phyloP scores from a whole-genome alignment of 2,797 vertebrate species.

The Phaenicophaeus curvirostris region DNA sequence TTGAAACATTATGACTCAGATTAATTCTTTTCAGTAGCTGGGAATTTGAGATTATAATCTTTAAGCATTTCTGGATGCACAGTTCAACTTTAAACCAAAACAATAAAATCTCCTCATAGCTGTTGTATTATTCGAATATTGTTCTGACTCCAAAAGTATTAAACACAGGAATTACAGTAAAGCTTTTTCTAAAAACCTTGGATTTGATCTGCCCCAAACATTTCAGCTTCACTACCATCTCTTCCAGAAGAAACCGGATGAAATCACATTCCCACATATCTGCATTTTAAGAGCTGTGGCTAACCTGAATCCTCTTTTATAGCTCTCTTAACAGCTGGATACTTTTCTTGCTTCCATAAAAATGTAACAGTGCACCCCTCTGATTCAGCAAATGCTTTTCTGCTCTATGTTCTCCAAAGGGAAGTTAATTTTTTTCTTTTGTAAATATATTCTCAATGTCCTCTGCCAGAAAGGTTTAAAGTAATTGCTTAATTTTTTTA shows the following conservation, averaged over 20 bases:
- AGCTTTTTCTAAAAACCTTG: not conserved
- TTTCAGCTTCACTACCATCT: not conserved
- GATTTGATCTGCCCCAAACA: not conserved
- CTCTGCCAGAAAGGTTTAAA: not conserved
- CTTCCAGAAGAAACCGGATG: not conserved
- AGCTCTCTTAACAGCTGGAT: constrained; percentile 46
- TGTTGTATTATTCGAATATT: not conserved
- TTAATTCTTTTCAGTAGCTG: not conserved
- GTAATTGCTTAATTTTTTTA: not conserved
- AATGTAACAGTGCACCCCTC: constrained; percentile 17
- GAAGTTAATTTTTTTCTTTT: not conserved
- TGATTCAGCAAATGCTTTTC: constrained; percentile 13
- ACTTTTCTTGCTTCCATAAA: constrained; percentile 39
- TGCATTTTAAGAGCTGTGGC: constrained; percentile 30
- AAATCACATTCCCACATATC: constrained; percentile 3
- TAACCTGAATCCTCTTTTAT: constrained; percentile 40
- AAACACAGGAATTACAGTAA: not conserved
- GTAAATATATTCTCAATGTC: not conserved
- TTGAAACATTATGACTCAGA: not conserved
- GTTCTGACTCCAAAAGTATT: not conserved
- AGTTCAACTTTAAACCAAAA: not conserved
- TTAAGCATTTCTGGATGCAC: not conserved
- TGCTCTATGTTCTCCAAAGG: not conserved
- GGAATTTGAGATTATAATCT: not conserved
- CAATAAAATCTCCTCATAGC: not conserved